A percentile compares a stretch with the other conserved stretches of the same genome.
Evolutionary conservation across 2,888 invertebrate genomes (phyloP).

Genomic region (Microctonus brassicae): DNA sequence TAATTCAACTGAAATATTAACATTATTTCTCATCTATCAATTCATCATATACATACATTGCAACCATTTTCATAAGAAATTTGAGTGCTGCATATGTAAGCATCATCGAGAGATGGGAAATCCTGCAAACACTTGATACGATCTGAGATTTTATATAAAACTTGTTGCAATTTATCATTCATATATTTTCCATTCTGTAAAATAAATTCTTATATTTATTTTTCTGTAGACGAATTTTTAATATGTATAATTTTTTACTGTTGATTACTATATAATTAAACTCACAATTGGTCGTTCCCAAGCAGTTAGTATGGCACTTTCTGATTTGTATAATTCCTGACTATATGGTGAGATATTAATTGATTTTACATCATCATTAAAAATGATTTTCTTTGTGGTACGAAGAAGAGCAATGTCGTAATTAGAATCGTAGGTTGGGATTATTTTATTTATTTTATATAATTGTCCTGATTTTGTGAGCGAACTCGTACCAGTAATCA

Average conservation of each 20-base stretch:
- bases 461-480: not conserved
- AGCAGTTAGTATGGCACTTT: not conserved
- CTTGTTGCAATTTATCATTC: not conserved
- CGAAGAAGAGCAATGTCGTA: not conserved
- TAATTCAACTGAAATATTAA: too few species aligned
- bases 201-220: not conserved
- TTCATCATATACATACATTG: not conserved
- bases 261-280: not conserved
- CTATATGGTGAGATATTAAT: not conserved
- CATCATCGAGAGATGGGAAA: not conserved
- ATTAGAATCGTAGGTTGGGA: not conserved
- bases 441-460: not conserved
- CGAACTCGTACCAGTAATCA: not conserved
- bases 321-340: not conserved
- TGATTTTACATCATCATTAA: not conserved
- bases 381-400: not conserved
- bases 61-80: not conserved
- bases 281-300: not conserved
- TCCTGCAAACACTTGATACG: not conserved
- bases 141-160: not conserved
- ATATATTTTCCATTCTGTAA: not conserved
- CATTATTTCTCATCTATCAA: too few species aligned
- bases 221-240: too few species aligned
- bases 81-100: not conserved
- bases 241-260: not conserved